Evolutionary conservation across 2,797 vertebrate genomes (phyloP), one percentile per base, ranked within the genome.

Genomic region (Enteromius paludinosus): DNA sequence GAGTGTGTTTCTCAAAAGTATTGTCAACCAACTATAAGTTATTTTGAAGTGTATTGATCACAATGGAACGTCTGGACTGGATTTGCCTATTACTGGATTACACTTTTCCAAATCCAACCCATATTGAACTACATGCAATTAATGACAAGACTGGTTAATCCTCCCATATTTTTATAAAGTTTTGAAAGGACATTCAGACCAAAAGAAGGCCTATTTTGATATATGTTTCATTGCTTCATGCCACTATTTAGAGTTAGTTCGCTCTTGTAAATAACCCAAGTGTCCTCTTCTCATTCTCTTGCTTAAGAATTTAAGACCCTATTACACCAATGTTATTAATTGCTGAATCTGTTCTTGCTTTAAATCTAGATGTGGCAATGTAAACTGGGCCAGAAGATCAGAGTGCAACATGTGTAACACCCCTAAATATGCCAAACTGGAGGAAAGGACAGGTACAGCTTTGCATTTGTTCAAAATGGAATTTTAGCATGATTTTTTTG

Each of bases 391-490:
- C 6, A 93, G 98, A 87, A 95, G 98, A 76, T 99, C 98, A 0
- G 98, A 99, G 88, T 99, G 98, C 87, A 99, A 99, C 91, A 99
- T 99, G 98, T 99, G 98, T 89, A 99, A 99, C 89, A 99, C 98
- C 38, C 98, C 98, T 0, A 99, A 99, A 92, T 99, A 99, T 71
- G 97, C 98, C 54, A 99, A 99, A 87, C 91, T 99, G 81, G 98
- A 99, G 92, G 98, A 99, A 87, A 96, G 98, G 92, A 99, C 98
- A 86, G 98, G 98, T 99, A 91, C 84, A 90, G 62, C 10, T 11
- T 64, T 62, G 12, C 28, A 33, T 52, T 18, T 43, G 25, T 47
- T 61, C 12, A 49, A 28, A 73, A 49, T 11, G 18, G 0, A 73
- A 54, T 30, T 18, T 23, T 65, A 28, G 9, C 23, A 1, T 38